Evolutionary conservation across 2,113 vertebrate species (phyloP).

Genomic region (Callocephalon fimbriatum): DNA sequence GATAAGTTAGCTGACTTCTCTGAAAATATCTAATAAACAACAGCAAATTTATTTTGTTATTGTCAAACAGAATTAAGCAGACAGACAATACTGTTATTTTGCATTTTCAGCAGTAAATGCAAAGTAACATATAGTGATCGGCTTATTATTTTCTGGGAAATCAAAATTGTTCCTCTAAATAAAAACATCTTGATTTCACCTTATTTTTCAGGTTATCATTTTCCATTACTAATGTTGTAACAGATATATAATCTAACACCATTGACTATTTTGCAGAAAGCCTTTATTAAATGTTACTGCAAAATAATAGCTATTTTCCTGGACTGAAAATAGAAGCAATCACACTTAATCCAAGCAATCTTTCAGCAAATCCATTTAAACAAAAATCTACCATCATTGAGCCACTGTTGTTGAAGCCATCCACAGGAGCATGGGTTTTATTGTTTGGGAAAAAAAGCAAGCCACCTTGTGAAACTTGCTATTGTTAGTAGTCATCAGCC

Average conservation of each 20-base stretch:
- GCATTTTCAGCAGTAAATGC: slow-evolving; percentile 69
- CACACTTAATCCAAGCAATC: slow-evolving; percentile 28
- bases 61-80: slow-evolving; percentile 69
- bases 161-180: slow-evolving; percentile 69
- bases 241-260: slow-evolving; percentile 38
- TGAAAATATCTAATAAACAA: slow-evolving; percentile 71
- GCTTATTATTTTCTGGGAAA: slow-evolving; percentile 66
- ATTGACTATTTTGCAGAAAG: slow-evolving; percentile 24
- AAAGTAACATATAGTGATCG: slow-evolving; percentile 14
- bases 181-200: slow-evolving; percentile 52
- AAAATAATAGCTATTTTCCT: slow-evolving; percentile 56
- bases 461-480: neutral
- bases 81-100: slow-evolving; percentile 38
- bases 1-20: slow-evolving; percentile 59
- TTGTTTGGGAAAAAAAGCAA: neutral
- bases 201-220: slow-evolving; percentile 61
- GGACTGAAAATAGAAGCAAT: slow-evolving; percentile 20
- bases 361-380: slow-evolving; percentile 31
- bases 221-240: slow-evolving; percentile 53
- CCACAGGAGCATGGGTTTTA: neutral
- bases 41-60: slow-evolving; percentile 74
- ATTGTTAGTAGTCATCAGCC: neutral
- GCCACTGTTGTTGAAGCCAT: neutral
- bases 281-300: slow-evolving; percentile 64
- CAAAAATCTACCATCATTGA: neutral